These are phyloP conservation scores for Neosilurus hyrtlii DNA, from an alignment of 2,797 vertebrate genomes.

Conservation along the genomic window DNA sequence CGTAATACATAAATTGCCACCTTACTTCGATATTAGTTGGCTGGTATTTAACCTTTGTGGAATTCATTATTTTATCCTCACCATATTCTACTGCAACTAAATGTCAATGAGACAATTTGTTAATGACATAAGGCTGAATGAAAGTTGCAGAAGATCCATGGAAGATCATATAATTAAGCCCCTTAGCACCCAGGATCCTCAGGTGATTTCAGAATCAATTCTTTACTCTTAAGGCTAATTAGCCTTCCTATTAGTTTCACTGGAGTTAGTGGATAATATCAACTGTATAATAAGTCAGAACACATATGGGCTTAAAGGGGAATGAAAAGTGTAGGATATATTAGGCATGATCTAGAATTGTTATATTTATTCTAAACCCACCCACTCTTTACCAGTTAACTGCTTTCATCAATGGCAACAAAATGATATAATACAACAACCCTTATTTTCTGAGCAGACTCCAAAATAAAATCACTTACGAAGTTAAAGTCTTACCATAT, in stretches of 20 bases:
- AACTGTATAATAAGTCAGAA: neutral
- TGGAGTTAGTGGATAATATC: neutral
- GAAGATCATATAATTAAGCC: neutral
- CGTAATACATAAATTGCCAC: neutral
- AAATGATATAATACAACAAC: neutral
- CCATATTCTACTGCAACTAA: no score
- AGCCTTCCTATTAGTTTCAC: neutral
- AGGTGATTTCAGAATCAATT: neutral
- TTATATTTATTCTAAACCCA: neutral
- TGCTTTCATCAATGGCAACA: neutral
- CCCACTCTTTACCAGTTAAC: neutral
- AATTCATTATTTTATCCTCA: neutral
- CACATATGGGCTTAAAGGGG: neutral
- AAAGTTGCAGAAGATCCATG: neutral
- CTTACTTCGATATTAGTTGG: neutral
- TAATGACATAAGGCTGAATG: neutral
- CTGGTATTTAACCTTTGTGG: neutral
- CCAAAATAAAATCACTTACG: neutral
- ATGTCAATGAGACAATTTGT: neutral
- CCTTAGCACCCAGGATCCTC: neutral
- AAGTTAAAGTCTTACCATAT: conserved; percentile 68
- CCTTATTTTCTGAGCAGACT: neutral
- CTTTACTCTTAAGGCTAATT: neutral
- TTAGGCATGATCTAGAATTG: neutral
- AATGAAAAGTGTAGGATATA: neutral